Evolutionary conservation across 2,888 invertebrate genomes (phyloP), one percentile per base, ranked within the genome.

Genomic region (Fragum whitleyi): DNA sequence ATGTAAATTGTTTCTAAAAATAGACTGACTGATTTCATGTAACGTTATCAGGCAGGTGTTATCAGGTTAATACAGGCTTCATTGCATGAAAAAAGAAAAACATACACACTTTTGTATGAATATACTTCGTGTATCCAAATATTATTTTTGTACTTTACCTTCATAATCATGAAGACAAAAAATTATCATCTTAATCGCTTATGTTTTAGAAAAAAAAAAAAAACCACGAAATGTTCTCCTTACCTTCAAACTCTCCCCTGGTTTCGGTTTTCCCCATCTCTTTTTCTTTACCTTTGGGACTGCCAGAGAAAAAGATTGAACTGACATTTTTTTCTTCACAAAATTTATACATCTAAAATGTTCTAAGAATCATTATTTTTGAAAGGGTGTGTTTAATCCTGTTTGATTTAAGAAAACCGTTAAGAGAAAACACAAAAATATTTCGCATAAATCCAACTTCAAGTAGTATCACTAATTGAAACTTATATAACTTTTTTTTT

Each of bases 191-290:
- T n/a, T n/a, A n/a, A n/a, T n/a, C n/a, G n/a, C n/a, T n/a, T n/a
- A n/a, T n/a, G n/a, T n/a, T n/a, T n/a, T n/a, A n/a, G n/a, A n/a
- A n/a, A n/a, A n/a, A n/a, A n/a, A n/a, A n/a, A n/a, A n/a, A n/a
- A n/a, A n/a, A n/a, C n/a, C n/a, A n/a, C n/a, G n/a, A n/a, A n/a
- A n/a, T n/a, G n/a, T n/a, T 36, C 9, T 36, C 2, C 74, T 57
- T 81, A 85, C 85, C 81, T 85, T 85, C 21, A 85, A 65, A 65
- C 85, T 85, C 57, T 85, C 85, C 9, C 85, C 85, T 1, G 81
- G 81, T 36, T 85, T 85, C 21, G 85, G 81, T 29, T 84, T 83
- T 28, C 85, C 85, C 85, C 85, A 85, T 81, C 74, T 73, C 47
- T 71, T 69, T 55, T 85, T 85, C 57, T 85, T 85, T 32, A 85